Conservation (phyloP, 2,888 invertebrate species). For the Heliconius hortense region DNA sequence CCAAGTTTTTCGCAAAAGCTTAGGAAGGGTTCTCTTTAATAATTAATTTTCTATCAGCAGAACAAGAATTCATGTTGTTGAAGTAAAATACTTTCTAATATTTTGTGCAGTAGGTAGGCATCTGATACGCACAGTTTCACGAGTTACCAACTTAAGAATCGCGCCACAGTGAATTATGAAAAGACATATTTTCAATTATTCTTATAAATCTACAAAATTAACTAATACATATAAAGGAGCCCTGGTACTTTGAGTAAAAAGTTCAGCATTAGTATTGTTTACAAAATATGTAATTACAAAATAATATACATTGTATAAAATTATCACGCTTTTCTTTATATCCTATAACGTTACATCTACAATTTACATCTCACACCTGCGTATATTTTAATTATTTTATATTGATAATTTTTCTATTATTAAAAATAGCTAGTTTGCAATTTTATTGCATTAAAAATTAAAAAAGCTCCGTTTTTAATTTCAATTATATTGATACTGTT, state of each 20-base stretch:
- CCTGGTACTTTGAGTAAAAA: conserved; percentile 66
- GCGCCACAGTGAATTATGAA: conserved; percentile 39
- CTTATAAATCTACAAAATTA: conserved; percentile 61
- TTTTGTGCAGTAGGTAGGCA: conserved; percentile 44
- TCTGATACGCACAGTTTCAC: conserved; percentile 41
- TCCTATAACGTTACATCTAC: conserved; percentile 42
- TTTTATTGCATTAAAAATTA: conserved; percentile 27
- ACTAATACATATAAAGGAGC: conserved; percentile 56
- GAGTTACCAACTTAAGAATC: conserved; percentile 32
- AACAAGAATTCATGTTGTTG: neutral
- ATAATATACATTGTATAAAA: conserved; percentile 61
- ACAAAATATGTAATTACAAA: conserved; percentile 54
- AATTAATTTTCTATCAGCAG: conserved; percentile 12
- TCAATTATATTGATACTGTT: conserved; percentile 19
- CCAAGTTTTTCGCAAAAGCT: conserved; percentile 40
- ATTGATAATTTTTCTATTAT: conserved; percentile 22
- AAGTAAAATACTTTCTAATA: conserved; percentile 4
- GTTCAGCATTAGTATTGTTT: conserved; percentile 62
- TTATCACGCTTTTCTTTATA: conserved; percentile 48
- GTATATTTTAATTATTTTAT: conserved; percentile 26
- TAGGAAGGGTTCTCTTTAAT: conserved; percentile 14
- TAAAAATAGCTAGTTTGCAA: conserved; percentile 17
- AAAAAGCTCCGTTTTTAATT: neutral
- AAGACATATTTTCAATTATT: conserved; percentile 45
- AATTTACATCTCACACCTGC: conserved; percentile 30